phyloP scores from a whole-genome alignment of 2,797 vertebrate genomes.

The Sebastes cheni region DNA sequence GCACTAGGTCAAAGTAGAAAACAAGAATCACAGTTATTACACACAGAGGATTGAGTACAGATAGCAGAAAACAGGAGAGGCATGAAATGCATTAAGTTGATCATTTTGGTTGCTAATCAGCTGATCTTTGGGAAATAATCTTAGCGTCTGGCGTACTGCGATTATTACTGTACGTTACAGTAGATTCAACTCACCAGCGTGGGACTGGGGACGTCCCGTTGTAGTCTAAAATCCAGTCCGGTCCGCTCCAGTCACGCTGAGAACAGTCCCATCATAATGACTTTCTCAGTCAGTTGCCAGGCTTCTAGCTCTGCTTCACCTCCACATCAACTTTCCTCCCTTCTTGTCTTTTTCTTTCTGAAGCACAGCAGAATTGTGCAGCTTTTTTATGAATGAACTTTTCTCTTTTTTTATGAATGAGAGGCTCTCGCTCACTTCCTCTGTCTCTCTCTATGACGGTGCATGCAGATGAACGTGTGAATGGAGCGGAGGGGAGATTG shows the following conservation, averaged over 20 bases:
- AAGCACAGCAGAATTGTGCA: conserved; percentile 64
- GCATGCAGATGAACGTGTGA: conserved; percentile 88
- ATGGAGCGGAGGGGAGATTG: conserved; percentile 89
- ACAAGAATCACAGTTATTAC: not conserved
- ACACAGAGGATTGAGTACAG: not conserved
- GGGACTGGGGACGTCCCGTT: conserved; percentile 46
- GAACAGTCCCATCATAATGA: conserved; percentile 46
- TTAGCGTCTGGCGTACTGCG: not conserved
- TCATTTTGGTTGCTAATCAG: not conserved
- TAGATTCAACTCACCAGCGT: conserved; percentile 60
- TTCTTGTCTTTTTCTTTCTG: conserved; percentile 29
- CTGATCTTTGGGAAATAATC: not conserved
- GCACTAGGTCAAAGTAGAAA: conserved; percentile 47
- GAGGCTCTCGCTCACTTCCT: conserved; percentile 60
- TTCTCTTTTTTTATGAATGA: conserved; percentile 84
- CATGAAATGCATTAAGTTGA: not conserved
- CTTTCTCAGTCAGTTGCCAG: conserved; percentile 38
- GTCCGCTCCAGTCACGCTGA: conserved; percentile 36
- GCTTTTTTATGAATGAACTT: conserved; percentile 91
- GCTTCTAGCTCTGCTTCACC: conserved; percentile 39
- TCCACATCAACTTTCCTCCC: conserved; percentile 48
- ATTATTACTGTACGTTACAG: not conserved
- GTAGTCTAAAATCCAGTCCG: conserved; percentile 41
- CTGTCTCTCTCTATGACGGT: conserved; percentile 69
- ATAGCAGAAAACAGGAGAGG: not conserved